phyloP scores from a whole-genome alignment of 2,888 invertebrate genomes.

The Cosmopolites sordidus region DNA sequence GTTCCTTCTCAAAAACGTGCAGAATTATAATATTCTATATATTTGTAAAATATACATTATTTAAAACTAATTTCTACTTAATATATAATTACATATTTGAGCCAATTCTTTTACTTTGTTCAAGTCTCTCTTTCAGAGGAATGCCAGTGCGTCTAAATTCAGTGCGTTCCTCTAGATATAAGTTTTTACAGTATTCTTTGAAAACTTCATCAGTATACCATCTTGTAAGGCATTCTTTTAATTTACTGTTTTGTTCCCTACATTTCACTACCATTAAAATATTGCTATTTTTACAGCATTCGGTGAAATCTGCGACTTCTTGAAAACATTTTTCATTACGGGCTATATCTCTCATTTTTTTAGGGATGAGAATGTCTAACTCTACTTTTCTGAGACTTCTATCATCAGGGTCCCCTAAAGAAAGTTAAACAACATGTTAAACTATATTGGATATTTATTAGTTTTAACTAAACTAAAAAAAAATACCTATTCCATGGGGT shows the following conservation, averaged over 20 bases:
- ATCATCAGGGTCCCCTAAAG: constrained; percentile 81
- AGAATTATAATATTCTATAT: constrained; percentile 8
- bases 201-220: constrained; percentile 81
- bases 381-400: constrained; percentile 81
- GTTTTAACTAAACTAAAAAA: no score
- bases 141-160: constrained; percentile 81
- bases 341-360: constrained; percentile 80
- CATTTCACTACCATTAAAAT: constrained; percentile 72
- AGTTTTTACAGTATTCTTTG: constrained; percentile 65
- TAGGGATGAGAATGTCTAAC: constrained; percentile 80
- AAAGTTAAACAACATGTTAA: not conserved
- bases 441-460: not conserved
- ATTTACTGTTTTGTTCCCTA: constrained; percentile 61
- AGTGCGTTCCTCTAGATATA: constrained; percentile 76
- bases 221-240: constrained; percentile 65
- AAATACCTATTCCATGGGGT: constrained; percentile 33
- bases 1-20: constrained; percentile 49
- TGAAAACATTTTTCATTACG: constrained; percentile 71
- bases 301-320: constrained; percentile 66
- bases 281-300: constrained; percentile 66
- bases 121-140: constrained; percentile 50
- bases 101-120: constrained; percentile 10
- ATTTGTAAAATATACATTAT: constrained; percentile 8
- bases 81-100: constrained; percentile 18
- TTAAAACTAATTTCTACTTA: not conserved